Base-by-base conservation (phyloP, 1,140 invertebrate genomes). In the Camponotus pennsylvanicus region DNA sequence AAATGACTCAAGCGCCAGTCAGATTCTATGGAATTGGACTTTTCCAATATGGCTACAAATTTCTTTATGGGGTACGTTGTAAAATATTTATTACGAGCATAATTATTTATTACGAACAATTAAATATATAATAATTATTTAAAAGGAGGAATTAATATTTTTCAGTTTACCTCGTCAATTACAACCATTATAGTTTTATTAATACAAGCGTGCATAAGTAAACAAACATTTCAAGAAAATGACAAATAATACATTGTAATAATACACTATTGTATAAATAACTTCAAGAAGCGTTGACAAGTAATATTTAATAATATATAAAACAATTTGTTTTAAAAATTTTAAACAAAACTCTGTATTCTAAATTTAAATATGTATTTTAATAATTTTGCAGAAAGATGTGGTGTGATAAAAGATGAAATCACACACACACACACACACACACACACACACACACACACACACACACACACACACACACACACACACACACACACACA, bases 31-130 rank as follows among this genome's bases (percentile, higher is more conserved):
- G 67, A 57, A 42, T 57, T 6, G 79, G 79, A 42, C 27, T 83
- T 34, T 73, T 83, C 6, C 37, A 57, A 32, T 83, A 73, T 71
- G 55, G 67, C 3, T 71, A 32, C 9, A 59, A 83, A 45, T 73
- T 61, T 59, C 11, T 80, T 49, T 15, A 52, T 3, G 15, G 3
- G 45, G 63, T 80, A 66, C 0, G 49, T 77, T 42, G 5, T 61
- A 59, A 15, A 61, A 5, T 45, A 6, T 40, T 27, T 7, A 21
- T 1, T 3, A 37, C 27, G 1, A 27, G 27, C 27, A 27, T 27
- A 27, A 27, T 27, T 45, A 6, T 27, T 27, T 7, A 21, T 1
- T 3, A 37, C 7, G 15, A 15, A 71, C 18, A 34, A 11, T 9
- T 52, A 45, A 40, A 40, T 40, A 40, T 40, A 73, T 3, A 42